Percentiles rank a stretch among this genome's conserved stretches.
phyloP scores from a whole-genome alignment of 2,797 vertebrate genomes.

The Clarias laeviceps region DNA sequence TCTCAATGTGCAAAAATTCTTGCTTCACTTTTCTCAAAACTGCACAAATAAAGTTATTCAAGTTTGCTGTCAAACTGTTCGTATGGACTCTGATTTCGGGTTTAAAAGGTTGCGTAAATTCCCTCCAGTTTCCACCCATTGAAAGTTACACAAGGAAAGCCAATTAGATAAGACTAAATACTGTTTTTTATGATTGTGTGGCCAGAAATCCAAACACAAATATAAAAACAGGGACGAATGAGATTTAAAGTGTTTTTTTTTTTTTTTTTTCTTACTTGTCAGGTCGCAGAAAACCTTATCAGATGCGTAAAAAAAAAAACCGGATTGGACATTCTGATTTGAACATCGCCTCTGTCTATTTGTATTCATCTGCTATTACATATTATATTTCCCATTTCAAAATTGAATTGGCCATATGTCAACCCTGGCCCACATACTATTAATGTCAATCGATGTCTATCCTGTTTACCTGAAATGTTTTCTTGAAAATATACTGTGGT shows the following conservation, averaged over 20 bases:
- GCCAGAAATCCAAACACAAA: background rate
- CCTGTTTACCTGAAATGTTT: conserved; percentile 3
- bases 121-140: background rate
- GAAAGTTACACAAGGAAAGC: background rate
- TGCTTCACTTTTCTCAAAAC: too few species aligned
- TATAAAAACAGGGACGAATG: too few species aligned
- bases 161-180: background rate
- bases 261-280: background rate
- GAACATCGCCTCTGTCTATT: background rate
- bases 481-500: background rate
- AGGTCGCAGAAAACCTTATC: background rate
- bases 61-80: too few species aligned
- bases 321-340: background rate
- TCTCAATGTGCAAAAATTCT: too few species aligned
- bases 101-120: background rate
- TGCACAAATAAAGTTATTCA: too few species aligned
- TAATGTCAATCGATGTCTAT: conserved; percentile 2
- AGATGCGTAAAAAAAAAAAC: background rate
- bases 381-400: conserved; percentile 25
- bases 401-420: conserved; percentile 32
- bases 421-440: background rate
- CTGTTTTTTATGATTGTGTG: background rate
- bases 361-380: conserved; percentile 6
- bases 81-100: background rate
- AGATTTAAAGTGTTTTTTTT: background rate